Evolutionary conservation across 2,113 vertebrate species (phyloP).

Genomic region (Epinephelus moara): DNA sequence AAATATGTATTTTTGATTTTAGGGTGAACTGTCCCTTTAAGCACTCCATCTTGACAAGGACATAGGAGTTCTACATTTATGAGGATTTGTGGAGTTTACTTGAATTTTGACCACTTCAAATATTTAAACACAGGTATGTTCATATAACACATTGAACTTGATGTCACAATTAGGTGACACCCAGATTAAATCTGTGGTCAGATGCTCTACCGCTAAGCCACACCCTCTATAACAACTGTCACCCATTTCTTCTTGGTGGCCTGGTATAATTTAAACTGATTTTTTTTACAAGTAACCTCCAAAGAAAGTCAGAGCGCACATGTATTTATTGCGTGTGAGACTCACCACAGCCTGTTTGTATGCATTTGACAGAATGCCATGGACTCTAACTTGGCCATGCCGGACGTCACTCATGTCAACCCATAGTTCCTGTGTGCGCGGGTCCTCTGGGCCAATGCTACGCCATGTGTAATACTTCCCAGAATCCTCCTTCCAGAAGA

Average conservation of each 20-base stretch:
- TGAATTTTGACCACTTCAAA: too few species aligned
- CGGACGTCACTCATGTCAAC: constrained; percentile 86
- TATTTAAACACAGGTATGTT: too few species aligned
- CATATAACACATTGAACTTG: too few species aligned
- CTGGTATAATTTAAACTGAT: too few species aligned
- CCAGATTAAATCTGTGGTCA: constrained; percentile 89
- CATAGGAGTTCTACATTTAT: too few species aligned
- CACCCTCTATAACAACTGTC: not conserved
- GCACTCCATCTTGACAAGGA: too few species aligned
- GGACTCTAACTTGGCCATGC: constrained; percentile 87
- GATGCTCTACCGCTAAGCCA: constrained; percentile 89
- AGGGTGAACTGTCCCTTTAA: too few species aligned
- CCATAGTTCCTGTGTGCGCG: constrained; percentile 85
- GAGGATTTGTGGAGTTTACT: too few species aligned
- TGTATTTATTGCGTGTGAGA: not conserved
- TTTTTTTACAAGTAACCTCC: not conserved
- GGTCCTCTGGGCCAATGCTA: constrained; percentile 83
- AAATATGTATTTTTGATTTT: too few species aligned
- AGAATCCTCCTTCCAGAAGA: constrained; percentile 86
- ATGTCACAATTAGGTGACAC: constrained; percentile 47
- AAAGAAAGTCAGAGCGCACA: not conserved
- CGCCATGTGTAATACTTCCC: constrained; percentile 91
- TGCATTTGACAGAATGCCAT: constrained; percentile 91
- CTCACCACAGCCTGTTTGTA: constrained; percentile 94
- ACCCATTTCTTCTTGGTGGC: not conserved